phyloP scores from a whole-genome alignment of 2,113 vertebrate species.

The Anolis sagrei region DNA sequence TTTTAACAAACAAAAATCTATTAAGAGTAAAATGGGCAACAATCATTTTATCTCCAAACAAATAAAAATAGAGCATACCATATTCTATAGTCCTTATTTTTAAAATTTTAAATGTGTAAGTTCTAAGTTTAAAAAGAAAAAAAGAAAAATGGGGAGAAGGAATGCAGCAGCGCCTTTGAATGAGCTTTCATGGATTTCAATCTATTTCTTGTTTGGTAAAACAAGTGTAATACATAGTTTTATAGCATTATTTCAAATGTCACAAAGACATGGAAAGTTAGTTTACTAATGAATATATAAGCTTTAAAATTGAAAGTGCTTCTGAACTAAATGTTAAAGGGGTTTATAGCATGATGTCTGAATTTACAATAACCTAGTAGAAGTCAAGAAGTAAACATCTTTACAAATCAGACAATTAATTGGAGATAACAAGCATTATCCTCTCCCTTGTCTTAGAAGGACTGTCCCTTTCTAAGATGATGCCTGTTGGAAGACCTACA shows the following conservation, averaged over 20 bases:
- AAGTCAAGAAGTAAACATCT: constrained; percentile 16
- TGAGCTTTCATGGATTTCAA: no score
- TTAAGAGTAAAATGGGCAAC: background rate
- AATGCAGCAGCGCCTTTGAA: no score
- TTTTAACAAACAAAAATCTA: background rate
- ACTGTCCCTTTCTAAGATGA: no score
- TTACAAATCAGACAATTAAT: background rate
- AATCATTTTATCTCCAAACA: no score
- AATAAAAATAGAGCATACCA: background rate
- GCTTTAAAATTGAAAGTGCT: background rate
- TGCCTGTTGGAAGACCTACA: background rate
- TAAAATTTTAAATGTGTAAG: no score
- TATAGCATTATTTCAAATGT: background rate
- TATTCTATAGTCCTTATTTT: background rate
- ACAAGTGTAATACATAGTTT: no score
- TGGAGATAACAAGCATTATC: no score
- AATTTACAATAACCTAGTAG: background rate
- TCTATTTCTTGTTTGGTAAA: no score
- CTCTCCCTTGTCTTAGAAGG: no score
- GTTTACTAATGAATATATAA: background rate
- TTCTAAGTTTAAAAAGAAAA: no score
- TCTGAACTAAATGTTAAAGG: background rate
- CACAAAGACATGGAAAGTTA: background rate
- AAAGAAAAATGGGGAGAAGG: no score
- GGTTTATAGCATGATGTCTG: constrained; percentile 11